Evolutionary conservation across 2,888 invertebrate species (phyloP), one percentile per base, ranked within the genome.

Genomic region (Xanthorhoe spadicearia): DNA sequence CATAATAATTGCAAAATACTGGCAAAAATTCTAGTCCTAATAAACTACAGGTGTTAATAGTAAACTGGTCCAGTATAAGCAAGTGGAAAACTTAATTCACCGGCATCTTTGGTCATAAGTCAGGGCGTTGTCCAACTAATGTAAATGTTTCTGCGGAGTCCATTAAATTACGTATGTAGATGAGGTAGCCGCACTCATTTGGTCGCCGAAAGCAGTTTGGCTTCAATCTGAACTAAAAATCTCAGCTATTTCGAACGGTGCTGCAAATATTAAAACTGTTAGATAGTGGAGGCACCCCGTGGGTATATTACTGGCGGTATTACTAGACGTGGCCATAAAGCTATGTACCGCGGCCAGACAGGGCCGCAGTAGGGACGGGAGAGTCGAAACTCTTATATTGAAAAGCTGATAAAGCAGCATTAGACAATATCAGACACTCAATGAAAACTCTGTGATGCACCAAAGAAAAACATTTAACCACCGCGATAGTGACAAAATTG

Each of bases 301-400:
- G 65, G 61, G 61, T 58, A 66, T 66, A 62, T 62, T 66, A 58
- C 61, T 35, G 18, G 56, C 57, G 49, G 54, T 46, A 54, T 50
- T 58, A 58, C 67, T 67, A 67, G 67, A 49, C 66, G 56, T 54
- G 57, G 65, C 65, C 70, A 74, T 80, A 81, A 74, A 72, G 76
- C 76, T 75, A 72, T 67, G 69, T 74, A 68, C 69, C 70, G 64
- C 74, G 71, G 71, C 28, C 28, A 28, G 17, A 28, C 57, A 57
- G 61, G 32, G 60, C 15, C 18, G 48, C 23, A 66, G 15, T n/a
- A 15, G 49, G 54, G 48, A 17, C 10, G 38, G 38, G 13, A 13
- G 38, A 43, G 13, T 2, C 13, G 13, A 38, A 38, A 10, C 9
- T 13, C 9, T 38, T 13, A 43, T 13, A 43, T 13, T 13, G 13